Evolutionary conservation across 2,888 invertebrate species (phyloP).

Genomic region (Eristalis tenax): DNA sequence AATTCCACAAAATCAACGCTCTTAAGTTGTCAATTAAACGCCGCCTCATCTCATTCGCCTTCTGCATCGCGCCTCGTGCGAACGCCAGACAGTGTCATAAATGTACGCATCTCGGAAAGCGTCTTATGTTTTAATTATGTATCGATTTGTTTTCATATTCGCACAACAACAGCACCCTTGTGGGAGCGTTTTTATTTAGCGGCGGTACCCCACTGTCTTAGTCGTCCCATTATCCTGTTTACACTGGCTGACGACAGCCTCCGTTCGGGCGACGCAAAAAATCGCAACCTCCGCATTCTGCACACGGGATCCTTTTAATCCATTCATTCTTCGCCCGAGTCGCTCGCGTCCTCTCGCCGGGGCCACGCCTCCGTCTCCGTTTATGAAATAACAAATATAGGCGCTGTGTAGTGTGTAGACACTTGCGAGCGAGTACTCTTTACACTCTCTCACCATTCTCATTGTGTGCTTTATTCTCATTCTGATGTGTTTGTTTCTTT

Average conservation of each 20-base stretch:
- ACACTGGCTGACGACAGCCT: neutral
- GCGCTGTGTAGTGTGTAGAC: conserved; percentile 25
- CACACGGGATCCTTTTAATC: conserved; percentile 37
- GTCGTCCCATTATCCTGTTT: conserved; percentile 34
- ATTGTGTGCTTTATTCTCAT: conserved; percentile 27
- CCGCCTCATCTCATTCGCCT: neutral
- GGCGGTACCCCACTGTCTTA: conserved; percentile 31
- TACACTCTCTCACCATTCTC: conserved; percentile 36
- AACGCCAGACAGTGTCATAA: neutral
- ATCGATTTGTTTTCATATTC: conserved; percentile 39
- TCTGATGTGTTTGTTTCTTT: conserved; percentile 41
- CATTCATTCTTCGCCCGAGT: neutral
- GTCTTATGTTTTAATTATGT: conserved; percentile 45
- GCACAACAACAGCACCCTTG: neutral
- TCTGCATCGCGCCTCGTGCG: neutral
- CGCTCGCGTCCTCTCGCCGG: neutral
- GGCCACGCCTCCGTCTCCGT: neutral
- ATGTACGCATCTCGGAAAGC: conserved; percentile 6
- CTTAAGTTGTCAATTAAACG: conserved; percentile 30
- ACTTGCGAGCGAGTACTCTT: conserved; percentile 28
- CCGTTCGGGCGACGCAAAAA: neutral
- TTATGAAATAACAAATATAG: conserved; percentile 41
- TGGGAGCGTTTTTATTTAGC: conserved; percentile 33
- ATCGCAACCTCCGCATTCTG: neutral
- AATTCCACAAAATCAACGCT: neutral